phyloP scores from a whole-genome alignment of 2,888 invertebrate genomes.

The Nematopogon swammerdamellus region DNA sequence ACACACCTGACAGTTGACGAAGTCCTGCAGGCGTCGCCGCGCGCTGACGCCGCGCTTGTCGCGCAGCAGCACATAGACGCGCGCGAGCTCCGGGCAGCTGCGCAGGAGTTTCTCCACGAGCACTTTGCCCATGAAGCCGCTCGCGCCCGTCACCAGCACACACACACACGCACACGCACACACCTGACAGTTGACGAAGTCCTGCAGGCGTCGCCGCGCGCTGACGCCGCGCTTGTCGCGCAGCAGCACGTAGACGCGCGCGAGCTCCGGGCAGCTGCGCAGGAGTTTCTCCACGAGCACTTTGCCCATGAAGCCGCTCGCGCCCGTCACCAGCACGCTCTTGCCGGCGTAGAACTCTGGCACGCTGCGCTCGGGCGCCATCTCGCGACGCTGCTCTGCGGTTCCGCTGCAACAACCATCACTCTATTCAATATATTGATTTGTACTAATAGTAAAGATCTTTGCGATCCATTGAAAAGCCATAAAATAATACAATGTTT shows the following conservation, averaged over 20 bases:
- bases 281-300: conserved; percentile 76
- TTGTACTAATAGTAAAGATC: no score
- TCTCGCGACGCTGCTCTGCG: no score
- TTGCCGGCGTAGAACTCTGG: conserved; percentile 57
- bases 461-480: no score
- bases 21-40: conserved; percentile 58
- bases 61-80: conserved; percentile 69
- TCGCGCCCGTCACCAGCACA: conserved; percentile 78
- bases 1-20: conserved; percentile 48
- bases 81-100: conserved; percentile 65
- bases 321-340: conserved; percentile 74
- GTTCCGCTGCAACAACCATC: no score
- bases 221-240: conserved; percentile 68
- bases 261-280: conserved; percentile 66
- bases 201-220: conserved; percentile 59
- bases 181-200: conserved; percentile 48
- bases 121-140: conserved; percentile 84
- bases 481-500: no score
- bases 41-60: conserved; percentile 67
- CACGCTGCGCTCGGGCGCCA: conserved; percentile 28
- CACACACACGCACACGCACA: conserved; percentile 69
- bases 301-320: conserved; percentile 84
- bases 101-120: conserved; percentile 74
- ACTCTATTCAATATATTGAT: no score
- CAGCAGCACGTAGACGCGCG: conserved; percentile 66